These are phyloP conservation scores for Drosophila leonis DNA, from an alignment of 2,888 invertebrate species.

Conservation along the genomic window DNA sequence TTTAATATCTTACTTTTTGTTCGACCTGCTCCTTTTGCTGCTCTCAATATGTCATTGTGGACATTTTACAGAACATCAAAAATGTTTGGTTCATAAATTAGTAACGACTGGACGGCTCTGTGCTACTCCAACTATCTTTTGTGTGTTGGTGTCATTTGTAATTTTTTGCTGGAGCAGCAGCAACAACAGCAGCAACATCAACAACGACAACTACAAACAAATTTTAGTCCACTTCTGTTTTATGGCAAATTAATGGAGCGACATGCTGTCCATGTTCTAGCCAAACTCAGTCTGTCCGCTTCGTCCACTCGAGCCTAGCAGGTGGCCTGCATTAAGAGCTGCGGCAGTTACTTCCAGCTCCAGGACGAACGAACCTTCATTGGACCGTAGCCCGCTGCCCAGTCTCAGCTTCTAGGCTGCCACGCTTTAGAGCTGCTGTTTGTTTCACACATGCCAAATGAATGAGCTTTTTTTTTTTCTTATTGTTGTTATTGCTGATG, in stretches of 20 bases:
- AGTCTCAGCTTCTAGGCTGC: slow-evolving; percentile 1
- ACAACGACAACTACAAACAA: slow-evolving; percentile 72
- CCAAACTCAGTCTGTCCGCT: slow-evolving; percentile 24
- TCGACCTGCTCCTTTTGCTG: neutral
- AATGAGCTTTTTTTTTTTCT: slow-evolving; percentile 65
- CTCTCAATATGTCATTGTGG: slow-evolving; percentile 67
- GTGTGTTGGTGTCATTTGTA: slow-evolving; percentile 63
- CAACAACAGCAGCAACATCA: slow-evolving; percentile 47
- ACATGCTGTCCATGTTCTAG: slow-evolving; percentile 74
- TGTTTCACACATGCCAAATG: slow-evolving; percentile 78
- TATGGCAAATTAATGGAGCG: slow-evolving; percentile 83
- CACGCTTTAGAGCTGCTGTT: slow-evolving; percentile 49
- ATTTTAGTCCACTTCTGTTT: slow-evolving; percentile 83
- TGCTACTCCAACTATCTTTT: slow-evolving; percentile 32
- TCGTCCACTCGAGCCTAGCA: slow-evolving; percentile 68
- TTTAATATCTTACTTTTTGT: slow-evolving; percentile 4
- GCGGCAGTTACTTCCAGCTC: slow-evolving; percentile 41
- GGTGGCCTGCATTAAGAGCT: slow-evolving; percentile 62
- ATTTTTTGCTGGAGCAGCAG: slow-evolving; percentile 58
- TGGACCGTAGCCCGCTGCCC: slow-evolving; percentile 32
- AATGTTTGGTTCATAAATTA: slow-evolving; percentile 69
- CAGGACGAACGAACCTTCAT: slow-evolving; percentile 35
- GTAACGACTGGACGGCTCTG: slow-evolving; percentile 26
- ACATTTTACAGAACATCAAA: slow-evolving; percentile 77
- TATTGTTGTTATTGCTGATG: slow-evolving; percentile 35